Evolutionary conservation across 2,797 vertebrate species (phyloP).

Genomic region (Nothura maculosa): DNA sequence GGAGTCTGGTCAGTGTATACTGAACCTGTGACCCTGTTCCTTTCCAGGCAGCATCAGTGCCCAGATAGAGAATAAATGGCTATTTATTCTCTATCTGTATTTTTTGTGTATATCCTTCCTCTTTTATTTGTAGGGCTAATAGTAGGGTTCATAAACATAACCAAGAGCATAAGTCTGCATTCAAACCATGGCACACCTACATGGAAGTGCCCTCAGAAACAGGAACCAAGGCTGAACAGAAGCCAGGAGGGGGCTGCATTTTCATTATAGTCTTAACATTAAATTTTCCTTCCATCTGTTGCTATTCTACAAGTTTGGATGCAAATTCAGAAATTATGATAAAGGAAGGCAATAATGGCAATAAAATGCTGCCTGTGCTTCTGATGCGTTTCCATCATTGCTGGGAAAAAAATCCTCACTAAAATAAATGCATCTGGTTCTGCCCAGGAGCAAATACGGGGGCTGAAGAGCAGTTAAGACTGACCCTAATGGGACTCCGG

Average conservation of each 20-base stretch:
- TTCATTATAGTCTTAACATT: neutral
- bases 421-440: neutral
- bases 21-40: neutral
- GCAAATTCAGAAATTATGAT: neutral
- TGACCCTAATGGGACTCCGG: neutral
- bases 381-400: neutral
- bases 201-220: neutral
- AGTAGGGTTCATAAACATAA: neutral
- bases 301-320: neutral
- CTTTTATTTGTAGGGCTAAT: neutral
- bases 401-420: neutral
- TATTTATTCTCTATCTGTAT: neutral
- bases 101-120: neutral
- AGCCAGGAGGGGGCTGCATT: neutral
- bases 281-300: neutral
- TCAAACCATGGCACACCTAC: neutral
- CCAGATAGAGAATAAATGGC: too few species aligned
- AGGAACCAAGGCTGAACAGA: neutral
- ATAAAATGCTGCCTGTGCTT: neutral
- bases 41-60: neutral
- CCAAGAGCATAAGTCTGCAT: neutral
- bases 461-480: too few species aligned
- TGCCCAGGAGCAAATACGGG: neutral
- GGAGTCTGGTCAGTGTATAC: neutral
- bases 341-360: too few species aligned